Evolutionary conservation across 2,113 vertebrate genomes (phyloP), one percentile per base, ranked within the genome.

Genomic region (Suricata suricatta): DNA sequence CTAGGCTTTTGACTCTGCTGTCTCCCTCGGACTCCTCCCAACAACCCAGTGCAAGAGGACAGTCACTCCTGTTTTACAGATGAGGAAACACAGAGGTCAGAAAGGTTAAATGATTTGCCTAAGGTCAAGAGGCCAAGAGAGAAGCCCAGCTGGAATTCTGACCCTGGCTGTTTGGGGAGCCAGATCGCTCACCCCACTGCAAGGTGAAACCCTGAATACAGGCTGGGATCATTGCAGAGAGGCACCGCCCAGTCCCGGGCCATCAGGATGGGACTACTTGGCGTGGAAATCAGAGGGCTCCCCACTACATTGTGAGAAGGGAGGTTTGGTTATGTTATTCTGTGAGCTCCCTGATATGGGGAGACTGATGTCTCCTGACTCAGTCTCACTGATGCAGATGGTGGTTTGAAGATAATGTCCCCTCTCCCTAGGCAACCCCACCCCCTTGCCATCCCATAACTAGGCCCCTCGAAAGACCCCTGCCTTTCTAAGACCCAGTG

Each of bases 401-500:
- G 83, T 50, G 69, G 72, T 87, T 90, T 93, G 79, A 88, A 44
- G 82, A 86, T 90, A 89, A 50, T 29, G 87, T 88, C 77, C 33
- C 33, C 38, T 31, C 23, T 12, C 11, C 23, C 52, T 21, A 3
- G 10, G 17, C 3, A 0, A 33, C 50, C 16, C 19, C 54, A 16
- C 9, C 47, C 41, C 15, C 21, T 76, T 83, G 31, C 72, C 54
- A 95, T 35, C 92, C 66, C 14, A 17, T 68, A 79, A 92, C 68
- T 33, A 86, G 71, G 54, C 17, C 80, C 71, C 38, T 57, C 33
- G 17, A 50, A 76, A 95, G 93, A 97, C 91, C 91, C 35, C 68
- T 95, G 68, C 23, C 17, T 96, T 86, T 86, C 89, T 79, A 92
- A 95, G 95, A 93, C 90, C 63, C 63, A 50, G 27, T 38, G 87